These are phyloP conservation scores for Panopea generosa DNA, from an alignment of 2,888 invertebrate species.

Conservation along the genomic window DNA sequence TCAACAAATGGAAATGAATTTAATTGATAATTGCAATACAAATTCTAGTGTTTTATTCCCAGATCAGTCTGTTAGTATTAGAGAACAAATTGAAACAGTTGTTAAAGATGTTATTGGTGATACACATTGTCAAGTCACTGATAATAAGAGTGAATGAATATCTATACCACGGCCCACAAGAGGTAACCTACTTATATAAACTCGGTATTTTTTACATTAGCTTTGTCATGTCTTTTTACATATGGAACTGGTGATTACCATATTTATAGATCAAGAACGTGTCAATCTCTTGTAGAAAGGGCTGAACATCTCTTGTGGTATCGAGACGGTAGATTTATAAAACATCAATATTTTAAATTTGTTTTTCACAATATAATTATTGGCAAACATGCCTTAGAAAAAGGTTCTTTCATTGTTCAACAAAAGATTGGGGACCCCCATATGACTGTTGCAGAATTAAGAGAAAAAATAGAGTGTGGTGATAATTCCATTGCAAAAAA, in stretches of 20 bases:
- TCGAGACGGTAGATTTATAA: slow-evolving; percentile 53
- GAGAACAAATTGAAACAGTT: too few species aligned
- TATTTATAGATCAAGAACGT: slow-evolving; percentile 45
- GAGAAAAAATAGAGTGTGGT: slow-evolving; percentile 46
- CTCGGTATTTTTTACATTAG: too few species aligned
- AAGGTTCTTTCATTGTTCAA: slow-evolving; percentile 47
- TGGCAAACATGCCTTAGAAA: slow-evolving; percentile 57
- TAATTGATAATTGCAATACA: too few species aligned
- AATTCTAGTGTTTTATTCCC: too few species aligned
- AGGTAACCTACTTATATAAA: slow-evolving; percentile 7
- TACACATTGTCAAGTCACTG: too few species aligned
- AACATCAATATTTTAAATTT: slow-evolving; percentile 61
- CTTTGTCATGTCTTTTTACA: background rate
- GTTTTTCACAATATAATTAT: slow-evolving; percentile 64
- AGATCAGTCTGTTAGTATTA: too few species aligned
- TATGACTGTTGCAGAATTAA: slow-evolving; percentile 50
- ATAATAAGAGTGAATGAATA: too few species aligned
- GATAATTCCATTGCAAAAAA: slow-evolving; percentile 46
- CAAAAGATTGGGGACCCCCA: slow-evolving; percentile 64
- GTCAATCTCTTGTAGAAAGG: slow-evolving; percentile 54
- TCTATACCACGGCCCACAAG: slow-evolving; percentile 10
- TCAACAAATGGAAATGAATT: too few species aligned
- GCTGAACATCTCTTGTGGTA: slow-evolving; percentile 53
- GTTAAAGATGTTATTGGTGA: too few species aligned
- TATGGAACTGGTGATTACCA: slow-evolving; percentile 62